Evolutionary conservation across 1,140 invertebrate species (phyloP), one percentile per base, ranked within the genome.

Genomic region (Telenomus remus): DNA sequence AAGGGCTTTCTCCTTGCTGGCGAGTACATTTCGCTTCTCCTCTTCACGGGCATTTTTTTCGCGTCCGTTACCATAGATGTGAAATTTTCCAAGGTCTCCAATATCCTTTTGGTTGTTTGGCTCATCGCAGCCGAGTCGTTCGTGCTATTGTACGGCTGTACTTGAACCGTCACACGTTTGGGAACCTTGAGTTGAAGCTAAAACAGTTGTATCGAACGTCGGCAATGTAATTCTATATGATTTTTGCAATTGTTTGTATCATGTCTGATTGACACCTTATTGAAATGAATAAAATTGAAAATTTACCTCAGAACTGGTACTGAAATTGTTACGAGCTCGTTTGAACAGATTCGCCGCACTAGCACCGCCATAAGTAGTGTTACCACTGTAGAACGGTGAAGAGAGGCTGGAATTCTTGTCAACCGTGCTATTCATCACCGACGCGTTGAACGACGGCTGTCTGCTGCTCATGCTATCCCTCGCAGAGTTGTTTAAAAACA

Each of bases 381-480:
- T 91, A n/a, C 94, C 94, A 72, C 89, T 89, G 82, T 96, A 96
- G 84, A 96, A 96, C 34, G 95, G 92, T 9, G 95, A 93, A 1
- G 82, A 79, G 14, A 87, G 66, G 1, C 79, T 77, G 9, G 82
- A 66, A 13, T 74, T 68, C 56, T 81, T 83, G 5, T 86, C 81
- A 35, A 79, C 27, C 11, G 77, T 71, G 63, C 81, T 86, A 49
- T 88, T 89, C 39, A 90, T 77, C 34, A 87, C 80, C 19, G 89
- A 92, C 10, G 89, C 86, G 75, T 91, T 91, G 73, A 92, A 92
- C 35, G 87, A 87, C 50, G 91, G 90, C 70, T 86, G 85, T 57
- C 88, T 88, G 59, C 86, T 87, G 76, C 89, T 89, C 71, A 89
- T 74, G 0, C 86, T 85, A 47, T 87, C 85, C 71, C 86, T 79